Evolutionary conservation across 92 coral and sea anemone genomes (phyloP).

Genomic region (Bergia sp.): DNA sequence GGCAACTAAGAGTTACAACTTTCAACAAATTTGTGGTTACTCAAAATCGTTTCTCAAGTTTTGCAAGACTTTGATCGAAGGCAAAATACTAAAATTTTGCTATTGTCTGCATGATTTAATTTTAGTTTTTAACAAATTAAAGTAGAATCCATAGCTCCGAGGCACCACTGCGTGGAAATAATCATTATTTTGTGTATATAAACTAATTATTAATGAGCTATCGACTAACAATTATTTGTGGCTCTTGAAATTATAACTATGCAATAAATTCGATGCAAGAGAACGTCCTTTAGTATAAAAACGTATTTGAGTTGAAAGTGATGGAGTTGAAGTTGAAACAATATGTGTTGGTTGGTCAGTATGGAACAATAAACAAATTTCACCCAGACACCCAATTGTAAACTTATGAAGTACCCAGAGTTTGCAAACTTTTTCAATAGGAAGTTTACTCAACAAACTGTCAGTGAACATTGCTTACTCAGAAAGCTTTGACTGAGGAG

Average conservation of each 20-base stretch:
- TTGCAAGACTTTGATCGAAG: not conserved
- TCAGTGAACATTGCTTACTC: not conserved
- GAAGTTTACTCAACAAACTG: not conserved
- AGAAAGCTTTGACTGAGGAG: not conserved
- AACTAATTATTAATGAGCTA: not conserved
- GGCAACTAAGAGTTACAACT: too few species aligned
- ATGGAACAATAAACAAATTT: not conserved
- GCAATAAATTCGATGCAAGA: not conserved
- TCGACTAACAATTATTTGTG: not conserved
- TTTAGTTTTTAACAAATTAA: too few species aligned
- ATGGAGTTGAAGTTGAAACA: not conserved
- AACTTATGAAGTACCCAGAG: slow-evolving; percentile 12
- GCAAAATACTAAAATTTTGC: not conserved
- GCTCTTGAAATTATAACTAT: not conserved
- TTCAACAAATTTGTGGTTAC: too few species aligned
- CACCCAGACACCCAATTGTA: not conserved
- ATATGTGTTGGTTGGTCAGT: too few species aligned
- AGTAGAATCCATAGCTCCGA: not conserved
- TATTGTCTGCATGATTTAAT: not conserved
- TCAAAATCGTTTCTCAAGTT: too few species aligned
- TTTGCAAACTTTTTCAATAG: not conserved
- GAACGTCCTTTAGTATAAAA: not conserved
- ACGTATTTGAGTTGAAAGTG: not conserved
- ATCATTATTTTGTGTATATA: not conserved
- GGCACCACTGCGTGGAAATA: not conserved